These are phyloP conservation scores for Horisme vitalbata DNA, from an alignment of 2,888 invertebrate species.

Conservation along the genomic window DNA sequence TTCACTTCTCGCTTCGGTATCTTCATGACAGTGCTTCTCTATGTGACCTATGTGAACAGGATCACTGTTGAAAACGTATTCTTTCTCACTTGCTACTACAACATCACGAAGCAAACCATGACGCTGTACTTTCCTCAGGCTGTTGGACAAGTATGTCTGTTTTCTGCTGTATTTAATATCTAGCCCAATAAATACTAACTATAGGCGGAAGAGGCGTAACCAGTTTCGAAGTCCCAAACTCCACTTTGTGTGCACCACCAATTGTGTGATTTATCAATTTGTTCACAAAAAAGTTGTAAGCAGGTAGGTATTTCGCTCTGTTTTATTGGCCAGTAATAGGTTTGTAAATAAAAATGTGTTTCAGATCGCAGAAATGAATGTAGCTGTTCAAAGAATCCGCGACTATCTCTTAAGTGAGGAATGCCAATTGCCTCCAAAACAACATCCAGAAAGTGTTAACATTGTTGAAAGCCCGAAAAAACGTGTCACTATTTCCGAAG, in stretches of 20 bases:
- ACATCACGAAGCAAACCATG: conserved; percentile 88
- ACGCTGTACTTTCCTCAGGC: conserved; percentile 87
- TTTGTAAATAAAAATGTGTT: conserved; percentile 12
- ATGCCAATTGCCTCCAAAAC: conserved; percentile 54
- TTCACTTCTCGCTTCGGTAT: conserved; percentile 86
- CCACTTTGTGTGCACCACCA: too few species aligned
- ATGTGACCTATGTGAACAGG: conserved; percentile 82
- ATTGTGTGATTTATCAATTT: too few species aligned
- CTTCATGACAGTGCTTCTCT: conserved; percentile 86
- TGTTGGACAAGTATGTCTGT: conserved; percentile 63
- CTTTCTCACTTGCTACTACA: conserved; percentile 88
- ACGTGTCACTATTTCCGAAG: conserved; percentile 55
- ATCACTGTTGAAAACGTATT: conserved; percentile 89
- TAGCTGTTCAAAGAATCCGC: conserved; percentile 70
- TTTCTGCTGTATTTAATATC: background rate
- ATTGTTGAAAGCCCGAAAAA: conserved; percentile 49
- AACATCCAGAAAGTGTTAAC: conserved; percentile 54
- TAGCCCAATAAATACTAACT: too few species aligned
- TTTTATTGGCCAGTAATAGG: too few species aligned
- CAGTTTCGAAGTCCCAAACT: too few species aligned
- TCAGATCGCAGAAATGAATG: conserved; percentile 75
- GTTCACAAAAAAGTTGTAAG: too few species aligned
- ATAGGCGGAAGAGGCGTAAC: too few species aligned
- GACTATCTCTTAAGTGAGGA: conserved; percentile 70
- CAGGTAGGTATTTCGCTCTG: too few species aligned